phyloP scores from a whole-genome alignment of 2,888 invertebrate species.

The Nineta flava region DNA sequence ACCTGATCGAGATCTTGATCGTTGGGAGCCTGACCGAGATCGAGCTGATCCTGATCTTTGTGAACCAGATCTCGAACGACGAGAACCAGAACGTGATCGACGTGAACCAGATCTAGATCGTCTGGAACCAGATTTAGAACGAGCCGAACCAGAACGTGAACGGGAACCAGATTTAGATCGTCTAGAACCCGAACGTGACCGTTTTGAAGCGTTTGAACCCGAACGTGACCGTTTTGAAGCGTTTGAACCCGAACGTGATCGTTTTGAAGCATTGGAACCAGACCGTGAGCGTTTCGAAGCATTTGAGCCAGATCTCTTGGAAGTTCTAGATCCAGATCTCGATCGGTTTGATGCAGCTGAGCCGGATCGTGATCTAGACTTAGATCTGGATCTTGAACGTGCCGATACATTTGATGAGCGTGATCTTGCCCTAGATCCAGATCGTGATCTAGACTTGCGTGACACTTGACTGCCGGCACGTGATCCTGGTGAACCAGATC shows the following conservation, averaged over 20 bases:
- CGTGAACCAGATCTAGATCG: conserved; percentile 13
- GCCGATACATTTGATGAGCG: conserved; percentile 13
- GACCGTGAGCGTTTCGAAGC: conserved; percentile 11
- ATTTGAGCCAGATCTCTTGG: conserved; percentile 17
- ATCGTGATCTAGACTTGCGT: conserved; percentile 15
- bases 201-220: conserved; percentile 16
- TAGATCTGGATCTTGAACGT: conserved; percentile 15
- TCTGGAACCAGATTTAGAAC: conserved; percentile 9
- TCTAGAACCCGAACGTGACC: conserved; percentile 18
- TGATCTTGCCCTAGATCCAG: conserved; percentile 13
- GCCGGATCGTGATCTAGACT: conserved; percentile 11
- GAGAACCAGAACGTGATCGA: conserved; percentile 16
- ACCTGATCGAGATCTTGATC: conserved; percentile 18
- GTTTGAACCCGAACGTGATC: conserved; percentile 20
- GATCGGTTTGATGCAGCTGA: conserved; percentile 6
- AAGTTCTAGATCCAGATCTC: conserved; percentile 15
- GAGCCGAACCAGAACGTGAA: conserved; percentile 15
- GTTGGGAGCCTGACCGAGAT: conserved; percentile 15
- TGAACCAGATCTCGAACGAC: conserved; percentile 16
- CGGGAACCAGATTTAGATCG: conserved; percentile 18
- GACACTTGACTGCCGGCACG: neutral
- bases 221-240: conserved; percentile 16
- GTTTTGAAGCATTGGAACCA: conserved; percentile 11
- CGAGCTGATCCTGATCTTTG: conserved; percentile 13
- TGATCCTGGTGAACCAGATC: neutral